Percentiles rank a stretch among this genome's conserved stretches.
phyloP scores from a whole-genome alignment of 1,140 invertebrate species.

The Drosophila santomea region DNA sequence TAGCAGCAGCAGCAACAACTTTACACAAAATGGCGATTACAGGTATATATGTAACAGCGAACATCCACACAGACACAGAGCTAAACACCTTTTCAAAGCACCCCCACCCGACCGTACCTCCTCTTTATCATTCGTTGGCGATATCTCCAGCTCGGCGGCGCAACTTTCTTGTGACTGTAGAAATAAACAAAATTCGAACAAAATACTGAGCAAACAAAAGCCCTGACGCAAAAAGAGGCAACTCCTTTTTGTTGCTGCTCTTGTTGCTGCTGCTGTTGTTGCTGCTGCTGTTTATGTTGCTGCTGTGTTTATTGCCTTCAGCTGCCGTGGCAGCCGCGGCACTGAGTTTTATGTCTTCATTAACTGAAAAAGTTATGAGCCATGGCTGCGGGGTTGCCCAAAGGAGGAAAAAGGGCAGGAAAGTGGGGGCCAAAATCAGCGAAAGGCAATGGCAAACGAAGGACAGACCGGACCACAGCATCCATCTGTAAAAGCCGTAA shows the following conservation, averaged over 20 bases:
- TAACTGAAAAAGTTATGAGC: conserved; percentile 82
- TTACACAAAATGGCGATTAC: conserved; percentile 69
- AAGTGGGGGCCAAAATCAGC: background rate
- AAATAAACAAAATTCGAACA: conserved; percentile 58
- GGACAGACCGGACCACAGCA: conserved; percentile 56
- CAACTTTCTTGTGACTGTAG: conserved; percentile 70
- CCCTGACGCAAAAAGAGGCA: conserved; percentile 42
- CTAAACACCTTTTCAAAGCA: background rate
- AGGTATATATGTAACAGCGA: conserved; percentile 15
- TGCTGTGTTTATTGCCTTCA: conserved; percentile 53
- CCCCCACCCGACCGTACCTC: conserved; percentile 1
- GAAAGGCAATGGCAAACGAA: conserved; percentile 5
- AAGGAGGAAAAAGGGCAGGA: background rate
- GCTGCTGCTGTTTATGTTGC: conserved; percentile 17
- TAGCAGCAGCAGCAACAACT: conserved; percentile 5
- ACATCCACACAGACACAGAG: conserved; percentile 7
- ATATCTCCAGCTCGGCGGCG: conserved; percentile 27
- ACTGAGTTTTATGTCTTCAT: conserved; percentile 82
- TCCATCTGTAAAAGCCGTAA: conserved; percentile 47
- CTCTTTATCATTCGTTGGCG: conserved; percentile 49
- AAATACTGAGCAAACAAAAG: conserved; percentile 47
- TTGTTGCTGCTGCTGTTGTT: conserved; percentile 11
- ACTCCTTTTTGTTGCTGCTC: conserved; percentile 23
- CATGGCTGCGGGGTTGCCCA: conserved; percentile 41
- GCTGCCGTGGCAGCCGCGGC: conserved; percentile 65